Evolutionary conservation across 2,888 invertebrate species (phyloP), one percentile per base, ranked within the genome.

Genomic region (Saturnia japonica): DNA sequence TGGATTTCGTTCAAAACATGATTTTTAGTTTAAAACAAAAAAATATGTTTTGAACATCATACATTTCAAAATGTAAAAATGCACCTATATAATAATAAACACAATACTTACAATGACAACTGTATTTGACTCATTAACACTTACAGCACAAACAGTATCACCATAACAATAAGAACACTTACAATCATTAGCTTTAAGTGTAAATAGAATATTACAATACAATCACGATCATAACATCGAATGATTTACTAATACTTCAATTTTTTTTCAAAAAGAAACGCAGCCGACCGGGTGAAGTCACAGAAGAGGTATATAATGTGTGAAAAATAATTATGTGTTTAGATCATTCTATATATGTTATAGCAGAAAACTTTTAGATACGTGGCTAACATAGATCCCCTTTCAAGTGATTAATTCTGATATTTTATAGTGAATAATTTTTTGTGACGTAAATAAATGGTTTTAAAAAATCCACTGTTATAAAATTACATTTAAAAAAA

Each of bases 261-360:
- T 78, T 91, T 94, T 93, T 94, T 94, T 94, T 94, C 94, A 95
- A 93, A 94, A 95, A 95, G 95, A 95, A 95, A 94, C 95, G 95
- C 93, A 95, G 95, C 93, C 96, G 97, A 91, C 97, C 97, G 89
- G 97, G 97, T 92, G 96, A 96, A 95, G 95, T 97, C 94, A 87
- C 95, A 94, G 96, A 97, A 93, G 97, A 96, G 96, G 93, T 92
- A 94, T 87, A 89, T 81, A 85, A 83, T 86, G 91, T 93, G 93
- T 93, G 93, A 79, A 89, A 87, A 81, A 84, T 92, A n/a, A n/a
- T n/a, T n/a, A 91, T 88, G 89, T 93, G 93, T 93, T 90, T 92
- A 92, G 90, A 89, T 80, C 77, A 81, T 78, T 85, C 84, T 80
- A 54, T 60, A 86, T 85, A 89, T 93, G 91, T 91, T 75, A 87